Percentiles rank a stretch among this genome's conserved stretches.
Conservation (phyloP, 1,140 invertebrate genomes). For the Ceratina japonica region DNA sequence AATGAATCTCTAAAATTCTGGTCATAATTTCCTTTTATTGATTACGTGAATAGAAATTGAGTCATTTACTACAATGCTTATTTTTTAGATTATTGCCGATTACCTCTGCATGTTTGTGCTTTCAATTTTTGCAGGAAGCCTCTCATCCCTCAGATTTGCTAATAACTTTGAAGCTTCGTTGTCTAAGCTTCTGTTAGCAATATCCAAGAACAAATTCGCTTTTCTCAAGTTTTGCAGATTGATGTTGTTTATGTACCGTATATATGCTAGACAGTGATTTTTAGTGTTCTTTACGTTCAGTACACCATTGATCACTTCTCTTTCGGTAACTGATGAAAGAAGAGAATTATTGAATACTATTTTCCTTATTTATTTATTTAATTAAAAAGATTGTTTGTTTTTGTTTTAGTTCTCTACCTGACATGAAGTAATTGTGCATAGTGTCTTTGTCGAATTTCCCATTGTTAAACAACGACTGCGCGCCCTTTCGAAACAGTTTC, state of each 20-base stretch:
- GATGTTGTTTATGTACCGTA: constrained; percentile 98
- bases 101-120: constrained; percentile 92
- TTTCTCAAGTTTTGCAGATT: constrained; percentile 97
- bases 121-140: constrained; percentile 93
- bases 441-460: constrained; percentile 95
- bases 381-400: rapidly evolving
- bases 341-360: neutral
- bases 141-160: constrained; percentile 92
- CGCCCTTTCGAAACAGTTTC: constrained; percentile 94
- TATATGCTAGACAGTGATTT: constrained; percentile 97
- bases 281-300: constrained; percentile 96
- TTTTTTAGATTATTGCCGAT: neutral
- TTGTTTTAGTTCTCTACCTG: constrained; percentile 83
- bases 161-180: constrained; percentile 95
- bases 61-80: too few relatives aligned
- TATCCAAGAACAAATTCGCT: constrained; percentile 96
- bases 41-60: too few relatives aligned
- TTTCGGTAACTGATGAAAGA: constrained; percentile 91
- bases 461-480: constrained; percentile 89
- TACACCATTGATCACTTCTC: constrained; percentile 97
- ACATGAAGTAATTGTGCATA: constrained; percentile 99
- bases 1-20: too few relatives aligned
- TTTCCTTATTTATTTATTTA: too few relatives aligned
- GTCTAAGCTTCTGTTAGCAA: constrained; percentile 95
- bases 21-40: too few relatives aligned